Conservation (phyloP, 2,113 vertebrate species). For the Rattus norvegicus region DNA sequence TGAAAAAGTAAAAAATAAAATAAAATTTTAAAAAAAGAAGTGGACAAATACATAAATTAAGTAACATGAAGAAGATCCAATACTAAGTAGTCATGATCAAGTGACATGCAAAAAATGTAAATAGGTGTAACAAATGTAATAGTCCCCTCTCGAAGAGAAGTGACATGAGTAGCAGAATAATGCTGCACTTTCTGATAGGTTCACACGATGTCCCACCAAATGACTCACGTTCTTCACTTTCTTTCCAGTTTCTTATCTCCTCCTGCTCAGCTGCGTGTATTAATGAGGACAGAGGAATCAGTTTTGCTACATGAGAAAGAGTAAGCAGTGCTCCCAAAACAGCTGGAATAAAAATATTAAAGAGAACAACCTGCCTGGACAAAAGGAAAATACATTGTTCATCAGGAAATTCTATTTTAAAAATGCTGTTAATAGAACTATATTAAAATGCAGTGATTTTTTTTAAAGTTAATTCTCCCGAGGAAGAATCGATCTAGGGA, state of each 20-base stretch:
- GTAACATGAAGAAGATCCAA: neutral
- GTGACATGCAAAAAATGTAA: neutral
- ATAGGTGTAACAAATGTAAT: neutral
- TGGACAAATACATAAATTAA: neutral
- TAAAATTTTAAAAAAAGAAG: too few relatives aligned
- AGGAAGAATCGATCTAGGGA: neutral
- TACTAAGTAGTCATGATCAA: fast-evolving
- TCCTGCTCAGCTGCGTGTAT: neutral
- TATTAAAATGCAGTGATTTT: slow-evolving; percentile 28
- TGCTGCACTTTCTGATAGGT: fast-evolving
- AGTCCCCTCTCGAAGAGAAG: neutral
- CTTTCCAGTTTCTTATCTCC: neutral
- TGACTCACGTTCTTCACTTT: neutral
- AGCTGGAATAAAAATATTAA: neutral
- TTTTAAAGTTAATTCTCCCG: slow-evolving; percentile 43
- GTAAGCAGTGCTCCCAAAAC: too few relatives aligned
- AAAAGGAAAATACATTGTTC: neutral
- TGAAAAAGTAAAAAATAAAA: too few relatives aligned
- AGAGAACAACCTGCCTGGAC: neutral
- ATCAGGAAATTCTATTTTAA: neutral
- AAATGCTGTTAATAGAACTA: slow-evolving; percentile 5
- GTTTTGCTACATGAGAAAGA: too few relatives aligned
- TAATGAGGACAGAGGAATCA: neutral
- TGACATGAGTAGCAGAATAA: too few relatives aligned
- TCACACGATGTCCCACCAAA: neutral